Base-by-base conservation (phyloP, 2,797 vertebrate genomes). In the Alauda arvensis region DNA sequence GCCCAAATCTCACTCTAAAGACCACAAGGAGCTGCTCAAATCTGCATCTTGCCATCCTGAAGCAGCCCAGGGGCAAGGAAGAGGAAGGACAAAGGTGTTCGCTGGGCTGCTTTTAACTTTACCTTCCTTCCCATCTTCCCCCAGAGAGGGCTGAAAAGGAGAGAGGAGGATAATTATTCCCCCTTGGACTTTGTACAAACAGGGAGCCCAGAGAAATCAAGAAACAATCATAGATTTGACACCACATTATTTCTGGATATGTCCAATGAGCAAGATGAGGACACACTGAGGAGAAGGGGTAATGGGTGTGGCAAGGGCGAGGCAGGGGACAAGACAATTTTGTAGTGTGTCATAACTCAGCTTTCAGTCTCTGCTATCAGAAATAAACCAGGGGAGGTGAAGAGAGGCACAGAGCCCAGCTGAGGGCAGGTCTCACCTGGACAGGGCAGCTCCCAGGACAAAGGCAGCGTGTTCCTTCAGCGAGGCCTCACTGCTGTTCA, bases 391-490 rank as follows among this genome's bases (percentile, higher is more conserved):
- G 20, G 55, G 51, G 56, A 55, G 19, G 6, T 3, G 25, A 48
- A 34, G 77, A 71, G 52, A 63, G n/a, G 76, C 39, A 19, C 3
- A 6, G 21, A n/a, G 63, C 31, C 15, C 6, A 2, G 3, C 12
- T 16, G 29, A 62, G 19, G 63, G 48, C 52, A 10, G 18, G 43
- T 61, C 94, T 96, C 94, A 98, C 99, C 98, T 98, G 90, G 98
- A 97, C 75, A 98, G 93, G 2, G 99, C 98, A 3, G 99, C 98
- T 43, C 99, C 99, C 83, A 99, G 93, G 21, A 99, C 98, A 14
- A 99, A 99, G 2, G 99, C 98, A 26, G 98, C 96, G 1, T 95
- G 97, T 66, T 99, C 98, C 96, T 98, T 98, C 76, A 99, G 91
- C 12, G 70, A 59, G 3, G 97, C 90, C 83, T 99, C 98, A 1